A percentile compares a stretch with the other conserved stretches of the same genome.
Conservation (phyloP, 2,888 invertebrate species). For the Drosophila villosipedis region DNA sequence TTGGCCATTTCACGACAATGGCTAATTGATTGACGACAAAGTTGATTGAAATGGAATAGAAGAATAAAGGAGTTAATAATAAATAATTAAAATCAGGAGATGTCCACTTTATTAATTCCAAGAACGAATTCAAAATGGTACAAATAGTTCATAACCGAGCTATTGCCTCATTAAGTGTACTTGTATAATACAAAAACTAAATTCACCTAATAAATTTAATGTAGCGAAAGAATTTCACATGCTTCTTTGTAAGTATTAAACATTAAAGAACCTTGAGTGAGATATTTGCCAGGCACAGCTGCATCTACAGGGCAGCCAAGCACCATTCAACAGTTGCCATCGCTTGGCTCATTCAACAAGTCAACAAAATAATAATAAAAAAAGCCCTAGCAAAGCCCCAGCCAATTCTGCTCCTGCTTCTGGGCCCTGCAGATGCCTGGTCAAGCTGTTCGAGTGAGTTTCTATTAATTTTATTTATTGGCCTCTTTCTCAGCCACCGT, state of each 20-base stretch:
- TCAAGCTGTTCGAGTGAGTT: constrained; percentile 73
- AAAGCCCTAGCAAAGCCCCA: constrained; percentile 42
- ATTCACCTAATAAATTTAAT: not conserved
- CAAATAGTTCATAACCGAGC: too few species aligned
- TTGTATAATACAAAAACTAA: not conserved
- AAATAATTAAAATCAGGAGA: not conserved
- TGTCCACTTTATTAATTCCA: not conserved
- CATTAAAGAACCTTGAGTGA: constrained; percentile 14
- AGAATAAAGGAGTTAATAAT: not conserved
- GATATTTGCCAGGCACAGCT: not conserved
- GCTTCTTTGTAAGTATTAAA: not conserved
- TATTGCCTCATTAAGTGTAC: not conserved
- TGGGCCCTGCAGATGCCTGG: constrained; percentile 36
- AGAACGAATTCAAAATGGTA: too few species aligned
- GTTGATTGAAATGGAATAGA: not conserved
- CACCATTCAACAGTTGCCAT: constrained; percentile 67
- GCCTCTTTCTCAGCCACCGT: constrained; percentile 52
- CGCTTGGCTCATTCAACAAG: constrained; percentile 67
- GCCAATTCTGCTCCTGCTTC: not conserved
- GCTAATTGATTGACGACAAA: constrained; percentile 41
- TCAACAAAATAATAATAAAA: constrained; percentile 64
- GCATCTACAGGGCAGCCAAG: constrained; percentile 32
- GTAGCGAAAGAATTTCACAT: not conserved
- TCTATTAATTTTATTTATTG: constrained; percentile 80
- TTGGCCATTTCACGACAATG: constrained; percentile 20